Evolutionary conservation across 2,113 vertebrate species (phyloP), one percentile per base, ranked within the genome.

Genomic region (Tinamus guttatus): DNA sequence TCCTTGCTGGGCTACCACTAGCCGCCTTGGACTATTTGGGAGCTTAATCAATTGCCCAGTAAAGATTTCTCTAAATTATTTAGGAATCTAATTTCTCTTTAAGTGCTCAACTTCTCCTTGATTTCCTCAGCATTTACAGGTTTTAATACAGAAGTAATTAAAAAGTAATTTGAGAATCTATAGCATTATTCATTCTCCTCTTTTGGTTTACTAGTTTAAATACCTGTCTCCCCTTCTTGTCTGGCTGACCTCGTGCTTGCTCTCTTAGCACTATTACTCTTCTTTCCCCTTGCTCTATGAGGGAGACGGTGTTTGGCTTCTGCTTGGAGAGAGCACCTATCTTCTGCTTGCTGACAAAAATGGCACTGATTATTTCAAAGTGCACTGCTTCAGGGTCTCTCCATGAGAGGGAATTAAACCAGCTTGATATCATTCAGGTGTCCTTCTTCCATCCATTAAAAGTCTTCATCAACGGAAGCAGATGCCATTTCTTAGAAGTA

Each of bases 401-500:
- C 64, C 87, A 7, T 51, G 34, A 64, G 28, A 56, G 18, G 11
- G 17, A 78, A 75, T 51, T 32, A 89, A 8, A n/a, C 5, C 34
- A 60, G 7, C 13, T 21, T 60, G 19, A 20, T 78, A 81, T 51
- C 19, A 34, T 80, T 70, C 5, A 82, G 49, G 4, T 80, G 54
- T 62, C 51, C n/a, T 79, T 91, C 34, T 71, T 84, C 67, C 41
- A 54, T n/a, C 9, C 30, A 58, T 79, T 71, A 43, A 59, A 27
- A 69, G 6, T n/a, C 43, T 64, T 86, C 47, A 51, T 8, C 38
- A 71, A n/a, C 2, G 5, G 47, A 83, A 89, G 7, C 0, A 0
- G 65, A 43, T 77, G 5, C 30, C 47, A 11, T 85, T 95, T 85
- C 63, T 80, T 78, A 43, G 28, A 80, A 70, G 5, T 81, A 79